Evolutionary conservation across 2,797 vertebrate genomes (phyloP).

Genomic region (Anas bahamensis): DNA sequence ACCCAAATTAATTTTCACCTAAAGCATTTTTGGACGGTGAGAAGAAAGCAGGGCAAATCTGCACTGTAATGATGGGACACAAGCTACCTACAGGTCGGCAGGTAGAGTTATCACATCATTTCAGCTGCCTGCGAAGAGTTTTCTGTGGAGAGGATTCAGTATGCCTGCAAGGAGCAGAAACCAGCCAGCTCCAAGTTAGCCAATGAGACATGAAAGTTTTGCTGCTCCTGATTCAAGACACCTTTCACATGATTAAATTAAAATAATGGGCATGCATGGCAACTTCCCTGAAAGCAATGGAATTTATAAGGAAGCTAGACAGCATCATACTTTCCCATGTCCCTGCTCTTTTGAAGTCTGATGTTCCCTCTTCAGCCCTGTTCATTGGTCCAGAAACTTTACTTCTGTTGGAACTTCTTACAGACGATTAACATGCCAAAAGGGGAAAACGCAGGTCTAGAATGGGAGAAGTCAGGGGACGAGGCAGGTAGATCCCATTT

Average conservation of each 20-base stretch:
- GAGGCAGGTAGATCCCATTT: not conserved
- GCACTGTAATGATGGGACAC: not conserved
- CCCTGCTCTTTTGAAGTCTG: not conserved
- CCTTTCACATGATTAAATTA: not conserved
- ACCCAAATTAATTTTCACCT: not conserved
- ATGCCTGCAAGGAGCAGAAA: not conserved
- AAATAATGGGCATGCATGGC: not conserved
- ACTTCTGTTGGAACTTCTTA: not conserved
- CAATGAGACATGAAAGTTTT: not conserved
- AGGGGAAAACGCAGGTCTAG: not conserved
- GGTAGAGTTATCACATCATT: not conserved
- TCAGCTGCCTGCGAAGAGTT: not conserved
- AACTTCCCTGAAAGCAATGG: not conserved
- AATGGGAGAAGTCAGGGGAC: not conserved
- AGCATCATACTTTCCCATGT: not conserved
- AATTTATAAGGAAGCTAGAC: not conserved
- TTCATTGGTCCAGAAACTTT: not conserved
- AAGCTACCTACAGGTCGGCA: not conserved
- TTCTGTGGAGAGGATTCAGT: not conserved
- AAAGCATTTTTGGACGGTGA: not conserved
- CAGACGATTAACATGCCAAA: not conserved
- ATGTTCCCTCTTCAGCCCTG: not conserved
- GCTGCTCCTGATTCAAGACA: not conserved
- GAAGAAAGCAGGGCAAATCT: not conserved
- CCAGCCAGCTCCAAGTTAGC: not conserved